Evolutionary conservation across 2,797 vertebrate genomes (phyloP), one percentile per base, ranked within the genome.

Genomic region (Parambassis ranga): DNA sequence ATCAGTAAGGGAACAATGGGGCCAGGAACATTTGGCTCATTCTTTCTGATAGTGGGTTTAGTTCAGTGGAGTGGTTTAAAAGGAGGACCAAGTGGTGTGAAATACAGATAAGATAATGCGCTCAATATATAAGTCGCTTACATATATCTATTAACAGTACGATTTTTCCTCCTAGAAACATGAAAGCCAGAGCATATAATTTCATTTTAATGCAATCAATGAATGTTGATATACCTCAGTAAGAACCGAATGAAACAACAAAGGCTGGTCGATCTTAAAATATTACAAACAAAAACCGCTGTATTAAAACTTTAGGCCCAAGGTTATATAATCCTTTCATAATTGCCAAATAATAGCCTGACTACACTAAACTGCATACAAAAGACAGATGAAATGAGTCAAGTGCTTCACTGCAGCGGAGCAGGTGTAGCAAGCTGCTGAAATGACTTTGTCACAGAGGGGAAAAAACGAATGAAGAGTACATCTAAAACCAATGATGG

Each of bases 401-500:
- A 51, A 76, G 65, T 43, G 52, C 51, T 71, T 72, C 65, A 68
- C 41, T 52, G 60, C 65, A 33, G 67, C 23, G 28, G 72, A 87
- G 83, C 87, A 81, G 83, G 82, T 81, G 74, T 61, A 77, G 70
- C 56, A 62, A 67, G 69, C 75, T 38, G 58, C 64, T 8, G 26
- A 75, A 86, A 89, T 83, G 84, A 89, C 81, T 82, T 84, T 82
- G 80, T 86, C 79, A 83, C 69, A 76, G 79, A 83, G 47, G 52
- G 77, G 70, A 57, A 77, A 79, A 78, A 80, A 77, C 27, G 48
- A 84, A 82, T 81, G 82, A 81, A 61, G 72, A 83, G 80, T 85
- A 82, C 82, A 87, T 90, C 83, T 88, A 82, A 89, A 86, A 88
- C 83, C 76, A 86, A 83, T 90, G 86, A 89, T 85, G 85, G 83